Evolutionary conservation across 2,797 vertebrate genomes (phyloP).

Genomic region (Pogonophryne albipinna): DNA sequence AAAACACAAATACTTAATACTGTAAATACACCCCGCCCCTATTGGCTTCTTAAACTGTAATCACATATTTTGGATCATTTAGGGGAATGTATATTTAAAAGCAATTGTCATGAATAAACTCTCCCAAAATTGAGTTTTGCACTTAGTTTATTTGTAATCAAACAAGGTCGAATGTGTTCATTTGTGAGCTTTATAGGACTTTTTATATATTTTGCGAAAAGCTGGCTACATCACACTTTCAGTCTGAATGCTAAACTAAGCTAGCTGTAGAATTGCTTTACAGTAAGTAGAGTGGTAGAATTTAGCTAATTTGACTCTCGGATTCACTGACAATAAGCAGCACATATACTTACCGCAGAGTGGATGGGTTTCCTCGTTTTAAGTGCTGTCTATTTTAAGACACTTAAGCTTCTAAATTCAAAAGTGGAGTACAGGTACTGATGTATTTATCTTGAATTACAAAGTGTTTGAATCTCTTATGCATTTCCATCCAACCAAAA

Average conservation of each 20-base stretch:
- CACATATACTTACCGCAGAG: no score
- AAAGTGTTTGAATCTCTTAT: no score
- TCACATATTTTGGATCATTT: background rate
- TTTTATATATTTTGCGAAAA: background rate
- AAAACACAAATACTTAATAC: conserved; percentile 45
- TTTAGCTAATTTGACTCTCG: background rate
- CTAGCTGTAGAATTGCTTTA: background rate
- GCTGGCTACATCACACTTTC: background rate
- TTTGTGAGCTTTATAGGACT: background rate
- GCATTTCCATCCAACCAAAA: no score
- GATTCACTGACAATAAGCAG: no score
- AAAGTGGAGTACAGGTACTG: no score
- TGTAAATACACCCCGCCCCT: conserved; percentile 26
- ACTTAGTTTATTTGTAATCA: background rate
- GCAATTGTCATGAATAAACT: background rate
- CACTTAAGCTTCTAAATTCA: no score
- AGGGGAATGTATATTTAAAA: background rate
- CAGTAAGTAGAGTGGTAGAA: no score
- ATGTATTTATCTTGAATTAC: no score
- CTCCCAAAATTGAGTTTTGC: background rate
- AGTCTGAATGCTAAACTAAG: background rate
- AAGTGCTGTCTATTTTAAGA: no score
- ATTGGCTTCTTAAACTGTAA: conserved; percentile 2
- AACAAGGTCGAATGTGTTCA: background rate
- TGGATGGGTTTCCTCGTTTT: no score